These are phyloP conservation scores for Parapristionchus giblindavisi DNA, from an alignment of 2,888 invertebrate genomes.

Conservation along the genomic window DNA sequence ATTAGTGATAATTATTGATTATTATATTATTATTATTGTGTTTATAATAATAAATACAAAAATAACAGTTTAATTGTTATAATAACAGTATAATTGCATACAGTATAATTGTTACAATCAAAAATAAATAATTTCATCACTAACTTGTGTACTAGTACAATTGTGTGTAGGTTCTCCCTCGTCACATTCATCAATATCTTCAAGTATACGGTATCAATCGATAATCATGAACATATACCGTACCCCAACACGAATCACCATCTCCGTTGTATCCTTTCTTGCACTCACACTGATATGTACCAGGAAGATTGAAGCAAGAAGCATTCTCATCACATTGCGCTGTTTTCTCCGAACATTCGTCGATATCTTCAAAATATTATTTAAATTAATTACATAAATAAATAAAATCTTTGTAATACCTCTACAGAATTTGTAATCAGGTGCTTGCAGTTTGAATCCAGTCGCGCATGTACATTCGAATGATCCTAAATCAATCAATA, in stretches of 20 bases:
- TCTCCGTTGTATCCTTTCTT: slow-evolving; percentile 74
- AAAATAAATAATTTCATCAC: background rate
- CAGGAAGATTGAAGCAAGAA: slow-evolving; percentile 50
- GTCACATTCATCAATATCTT: slow-evolving; percentile 36
- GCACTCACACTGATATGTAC: slow-evolving; percentile 71
- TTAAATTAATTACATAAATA: slow-evolving; percentile 5
- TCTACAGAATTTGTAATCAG: slow-evolving; percentile 41
- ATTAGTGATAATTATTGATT: background rate
- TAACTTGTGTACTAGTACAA: slow-evolving; percentile 37
- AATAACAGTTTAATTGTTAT: too few species aligned
- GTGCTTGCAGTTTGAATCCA: slow-evolving; percentile 37
- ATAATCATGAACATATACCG: background rate
- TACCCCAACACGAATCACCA: slow-evolving; percentile 19
- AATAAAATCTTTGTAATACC: slow-evolving; percentile 15
- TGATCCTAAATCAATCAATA: background rate
- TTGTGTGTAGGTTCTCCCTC: slow-evolving; percentile 36
- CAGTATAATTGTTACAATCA: too few species aligned
- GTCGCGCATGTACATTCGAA: slow-evolving; percentile 35
- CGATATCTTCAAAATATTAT: slow-evolving; percentile 45
- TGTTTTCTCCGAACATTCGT: slow-evolving; percentile 51
- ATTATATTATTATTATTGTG: too few species aligned
- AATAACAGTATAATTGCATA: too few species aligned
- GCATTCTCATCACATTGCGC: slow-evolving; percentile 55
- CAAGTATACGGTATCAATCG: background rate
- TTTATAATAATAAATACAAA: too few species aligned